Evolutionary conservation across 2,113 vertebrate species (phyloP), one percentile per base, ranked within the genome.

Genomic region (Jacana jacana): DNA sequence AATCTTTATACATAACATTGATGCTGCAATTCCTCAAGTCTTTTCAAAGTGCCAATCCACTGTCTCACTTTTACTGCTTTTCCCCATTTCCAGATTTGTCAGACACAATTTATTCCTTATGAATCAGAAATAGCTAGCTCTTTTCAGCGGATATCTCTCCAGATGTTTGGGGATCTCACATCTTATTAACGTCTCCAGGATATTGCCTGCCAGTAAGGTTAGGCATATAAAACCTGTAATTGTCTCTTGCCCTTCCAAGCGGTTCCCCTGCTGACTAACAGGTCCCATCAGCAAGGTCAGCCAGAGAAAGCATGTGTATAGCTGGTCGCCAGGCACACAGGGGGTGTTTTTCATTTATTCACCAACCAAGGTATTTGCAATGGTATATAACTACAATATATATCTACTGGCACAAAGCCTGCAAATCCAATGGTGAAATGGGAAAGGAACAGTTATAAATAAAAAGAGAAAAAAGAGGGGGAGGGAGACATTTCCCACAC

Each of bases 151-250:
- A 39, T 96, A 79, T 96, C 97, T 97, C 94, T 98, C 94, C 95
- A 97, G 95, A 97, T 97, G 92, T 97, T 97, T 94, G 89, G 90
- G 96, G 96, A 98, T 95, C 97, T 97, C 97, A 97, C 94, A 81
- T 88, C 75, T 95, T 95, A 95, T 95, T 96, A 97, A 94, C 20
- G 46, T 76, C 79, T 95, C 94, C 96, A 93, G 66, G 84, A 97
- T 95, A 91, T 83, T 94, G 93, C 85, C 93, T 95, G 94, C 93
- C 85, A 95, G 77, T 90, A 95, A 97, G 91, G 84, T 83, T 87
- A 95, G 82, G 84, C 71, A 94, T 88, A 91, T 51, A 61, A 73
- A 73, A 92, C 77, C 91, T 93, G 57, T 86, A 96, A 95, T 66
- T 96, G 81, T 93, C 89, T 91, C 65, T 55, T 96, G 81, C 93